Conservation (phyloP, 2,888 invertebrate genomes). For the Drosophila hamatofila region DNA sequence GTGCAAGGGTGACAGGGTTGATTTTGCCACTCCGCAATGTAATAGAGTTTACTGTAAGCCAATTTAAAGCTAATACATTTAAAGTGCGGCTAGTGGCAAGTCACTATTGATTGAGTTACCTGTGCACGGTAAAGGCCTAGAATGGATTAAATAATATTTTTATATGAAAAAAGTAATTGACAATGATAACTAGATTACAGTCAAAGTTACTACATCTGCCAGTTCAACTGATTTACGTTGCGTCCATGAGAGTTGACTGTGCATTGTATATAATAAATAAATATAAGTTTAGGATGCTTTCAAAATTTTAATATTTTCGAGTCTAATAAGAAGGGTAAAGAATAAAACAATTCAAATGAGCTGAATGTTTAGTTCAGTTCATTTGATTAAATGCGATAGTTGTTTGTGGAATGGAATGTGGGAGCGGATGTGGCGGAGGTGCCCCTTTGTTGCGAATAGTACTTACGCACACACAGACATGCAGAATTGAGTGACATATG, state of each 20-base stretch:
- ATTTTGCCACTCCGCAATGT: slow-evolving; percentile 38
- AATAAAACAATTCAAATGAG: slow-evolving; percentile 2
- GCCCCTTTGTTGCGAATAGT: slow-evolving; percentile 54
- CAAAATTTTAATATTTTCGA: not conserved
- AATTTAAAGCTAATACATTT: slow-evolving; percentile 65
- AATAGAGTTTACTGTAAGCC: slow-evolving; percentile 60
- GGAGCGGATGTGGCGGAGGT: slow-evolving; percentile 59
- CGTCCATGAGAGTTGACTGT: not conserved
- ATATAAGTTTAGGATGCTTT: too few relatives aligned
- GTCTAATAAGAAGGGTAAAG: not conserved
- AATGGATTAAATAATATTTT: slow-evolving; percentile 57
- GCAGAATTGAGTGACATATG: slow-evolving; percentile 19
- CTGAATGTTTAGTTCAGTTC: slow-evolving; percentile 53
- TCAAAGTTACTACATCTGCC: not conserved
- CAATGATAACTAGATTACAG: slow-evolving; percentile 12
- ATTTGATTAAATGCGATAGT: slow-evolving; percentile 59
- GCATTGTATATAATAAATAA: too few relatives aligned
- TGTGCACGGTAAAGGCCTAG: slow-evolving; percentile 45
- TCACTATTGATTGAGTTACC: slow-evolving; percentile 47
- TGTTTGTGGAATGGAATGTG: slow-evolving; percentile 24
- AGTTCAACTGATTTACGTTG: not conserved
- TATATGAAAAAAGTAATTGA: slow-evolving; percentile 18
- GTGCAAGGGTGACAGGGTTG: slow-evolving; percentile 9
- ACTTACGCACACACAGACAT: slow-evolving; percentile 15
- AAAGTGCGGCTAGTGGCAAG: slow-evolving; percentile 39